Evolutionary conservation across 2,797 vertebrate species (phyloP).

Genomic region (Clarias platycephalus): DNA sequence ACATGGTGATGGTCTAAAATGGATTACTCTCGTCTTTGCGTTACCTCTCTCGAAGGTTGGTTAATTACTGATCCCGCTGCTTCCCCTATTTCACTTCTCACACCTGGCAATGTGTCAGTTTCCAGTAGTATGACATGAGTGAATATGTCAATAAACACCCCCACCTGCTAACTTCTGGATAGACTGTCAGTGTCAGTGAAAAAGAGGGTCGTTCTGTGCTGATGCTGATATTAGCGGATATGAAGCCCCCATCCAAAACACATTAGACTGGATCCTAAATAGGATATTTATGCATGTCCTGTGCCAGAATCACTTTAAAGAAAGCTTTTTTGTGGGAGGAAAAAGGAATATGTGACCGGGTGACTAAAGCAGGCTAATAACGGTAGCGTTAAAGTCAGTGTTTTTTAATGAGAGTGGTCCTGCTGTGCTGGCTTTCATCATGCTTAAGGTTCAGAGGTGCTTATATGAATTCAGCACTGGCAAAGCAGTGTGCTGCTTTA

Average conservation of each 20-base stretch:
- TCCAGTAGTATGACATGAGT: conserved; percentile 36
- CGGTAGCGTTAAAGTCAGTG: conserved; percentile 7
- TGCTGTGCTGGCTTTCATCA: conserved; percentile 34
- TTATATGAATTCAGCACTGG: conserved; percentile 42
- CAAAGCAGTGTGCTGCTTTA: conserved; percentile 50
- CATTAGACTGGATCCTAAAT: conserved; percentile 21
- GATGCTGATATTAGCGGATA: not conserved
- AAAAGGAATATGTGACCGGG: not conserved
- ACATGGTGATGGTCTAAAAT: conserved; percentile 27
- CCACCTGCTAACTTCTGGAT: conserved; percentile 29
- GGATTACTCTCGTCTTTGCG: conserved; percentile 20
- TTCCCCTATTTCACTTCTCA: conserved; percentile 32
- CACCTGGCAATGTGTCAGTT: conserved; percentile 29
- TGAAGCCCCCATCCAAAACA: not conserved
- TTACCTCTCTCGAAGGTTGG: conserved; percentile 48
- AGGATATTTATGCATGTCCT: conserved; percentile 5
- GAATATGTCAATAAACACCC: conserved; percentile 49
- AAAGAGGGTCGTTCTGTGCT: not conserved
- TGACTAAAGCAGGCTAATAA: conserved; percentile 43
- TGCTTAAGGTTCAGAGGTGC: conserved; percentile 30
- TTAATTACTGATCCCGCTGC: conserved; percentile 64
- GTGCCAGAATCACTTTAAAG: conserved; percentile 27
- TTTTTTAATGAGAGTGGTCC: conserved; percentile 51
- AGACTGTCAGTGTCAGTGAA: conserved; percentile 33
- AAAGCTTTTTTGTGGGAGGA: conserved; percentile 21